phyloP scores from a whole-genome alignment of 2,113 vertebrate genomes.

The Poicephalus gulielmi region DNA sequence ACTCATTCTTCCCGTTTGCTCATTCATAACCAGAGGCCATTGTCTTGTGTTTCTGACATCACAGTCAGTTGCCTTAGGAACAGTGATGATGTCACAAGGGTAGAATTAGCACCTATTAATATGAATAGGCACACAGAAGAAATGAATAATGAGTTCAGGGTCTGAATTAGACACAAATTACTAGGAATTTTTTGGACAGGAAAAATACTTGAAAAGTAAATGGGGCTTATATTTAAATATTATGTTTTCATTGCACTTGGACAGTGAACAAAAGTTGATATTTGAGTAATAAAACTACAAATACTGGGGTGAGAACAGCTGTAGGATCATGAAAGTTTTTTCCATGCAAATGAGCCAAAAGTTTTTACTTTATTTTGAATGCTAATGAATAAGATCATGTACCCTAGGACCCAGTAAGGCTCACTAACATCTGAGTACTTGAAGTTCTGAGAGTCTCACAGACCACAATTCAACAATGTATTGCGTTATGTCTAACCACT shows the following conservation, averaged over 20 bases:
- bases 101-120: constrained; percentile 50
- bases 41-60: constrained; percentile 69
- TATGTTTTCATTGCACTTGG: constrained; percentile 66
- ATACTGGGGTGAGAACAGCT: constrained; percentile 60
- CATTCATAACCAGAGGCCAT: neutral
- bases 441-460: neutral
- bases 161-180: constrained; percentile 42
- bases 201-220: constrained; percentile 71
- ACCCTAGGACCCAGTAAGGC: neutral
- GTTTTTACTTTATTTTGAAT: constrained; percentile 12
- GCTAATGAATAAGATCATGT: neutral
- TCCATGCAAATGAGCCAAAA: constrained; percentile 63
- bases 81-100: constrained; percentile 32
- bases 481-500: neutral
- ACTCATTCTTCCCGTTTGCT: neutral
- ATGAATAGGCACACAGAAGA: neutral
- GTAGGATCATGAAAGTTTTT: constrained; percentile 41
- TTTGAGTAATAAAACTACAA: constrained; percentile 59
- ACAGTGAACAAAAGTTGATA: constrained; percentile 29
- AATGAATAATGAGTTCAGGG: constrained; percentile 52
- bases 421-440: neutral
- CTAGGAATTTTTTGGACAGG: constrained; percentile 60
- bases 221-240: constrained; percentile 65
- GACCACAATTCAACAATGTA: rapidly evolving
- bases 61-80: neutral